Base-by-base conservation (phyloP, 2,113 vertebrate species). In the Poicephalus meyeri region DNA sequence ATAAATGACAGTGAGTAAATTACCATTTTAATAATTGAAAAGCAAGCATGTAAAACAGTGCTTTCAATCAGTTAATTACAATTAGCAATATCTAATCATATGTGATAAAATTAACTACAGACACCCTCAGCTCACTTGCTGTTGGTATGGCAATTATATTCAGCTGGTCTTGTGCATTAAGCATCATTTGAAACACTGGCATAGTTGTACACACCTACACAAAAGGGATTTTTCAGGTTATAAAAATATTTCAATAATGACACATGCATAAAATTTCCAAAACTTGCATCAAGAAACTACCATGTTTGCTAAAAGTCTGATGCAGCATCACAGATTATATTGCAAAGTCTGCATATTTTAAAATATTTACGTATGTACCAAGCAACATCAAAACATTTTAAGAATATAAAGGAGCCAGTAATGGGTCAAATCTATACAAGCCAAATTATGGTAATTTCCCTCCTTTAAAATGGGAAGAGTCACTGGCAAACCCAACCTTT, bases 11-110 rank as follows among this genome's bases (percentile, higher is more conserved):
- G 39, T 35, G 47, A 87, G 56, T 63, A 93, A 89, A 87, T 94
- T 87, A 84, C 21, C 86, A 84, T 87, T 89, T 92, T 80, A 97
- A 88, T 95, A 97, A 87, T 84, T 97, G 93, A 96, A 94, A 96
- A 97, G 52, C 55, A 95, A 90, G 52, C 47, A 92, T 65, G 24
- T 71, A 84, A 91, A 84, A 58, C 64, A 73, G 94, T 87, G n/a
- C 42, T 93, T 95, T 71, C 91, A 88, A 93, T 93, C 91, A 91
- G 56, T 84, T 96, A 96, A 97, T 94, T 96, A 93, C 95, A 88
- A 95, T 93, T 79, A 89, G 50, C 17, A 96, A 80, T 84, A 96
- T 85, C 72, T 91, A 95, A 97, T 97, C 76, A 84, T 64, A 95
- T 25, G 20, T 82, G 81, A 97, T 65, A 81, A 92, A 96, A 91